Evolutionary conservation across 2,797 vertebrate species (phyloP).

Genomic region (Erethizon dorsatum): DNA sequence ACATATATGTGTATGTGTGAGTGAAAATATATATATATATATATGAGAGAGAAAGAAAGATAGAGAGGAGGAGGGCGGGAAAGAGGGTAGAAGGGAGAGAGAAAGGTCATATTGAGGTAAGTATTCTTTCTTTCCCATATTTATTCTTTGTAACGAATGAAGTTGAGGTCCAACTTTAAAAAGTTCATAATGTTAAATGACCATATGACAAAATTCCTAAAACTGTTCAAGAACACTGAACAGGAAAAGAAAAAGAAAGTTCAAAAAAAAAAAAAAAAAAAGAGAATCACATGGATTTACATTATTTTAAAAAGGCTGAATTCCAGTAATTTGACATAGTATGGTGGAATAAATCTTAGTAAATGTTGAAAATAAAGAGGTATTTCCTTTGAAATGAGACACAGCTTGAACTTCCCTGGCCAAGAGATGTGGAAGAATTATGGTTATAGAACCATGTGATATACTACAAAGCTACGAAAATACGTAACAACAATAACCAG

Average conservation of each 20-base stretch:
- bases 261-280: constrained; percentile 44
- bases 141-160: constrained; percentile 29
- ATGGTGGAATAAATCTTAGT: constrained; percentile 49
- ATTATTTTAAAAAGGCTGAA: constrained; percentile 59
- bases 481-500: constrained; percentile 67
- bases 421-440: constrained; percentile 51
- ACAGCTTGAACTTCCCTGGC: constrained; percentile 45
- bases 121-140: constrained; percentile 44
- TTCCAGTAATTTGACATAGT: constrained; percentile 27
- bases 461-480: constrained; percentile 62
- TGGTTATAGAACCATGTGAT: constrained; percentile 56
- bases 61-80: neutral
- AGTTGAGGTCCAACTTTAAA: constrained; percentile 50
- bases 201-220: constrained; percentile 58
- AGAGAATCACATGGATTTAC: neutral
- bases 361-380: constrained; percentile 55
- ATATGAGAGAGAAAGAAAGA: neutral
- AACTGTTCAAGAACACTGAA: constrained; percentile 50
- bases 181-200: constrained; percentile 47
- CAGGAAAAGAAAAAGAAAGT: neutral
- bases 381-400: neutral
- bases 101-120: constrained; percentile 25
- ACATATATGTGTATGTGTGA: neutral
- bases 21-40: too few relatives aligned
- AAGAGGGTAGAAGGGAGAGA: neutral